A percentile compares a stretch with the other conserved stretches of the same genome.
These are phyloP conservation scores for Erythrolamprus reginae DNA, from an alignment of 2,113 vertebrate species.

Conservation along the genomic window DNA sequence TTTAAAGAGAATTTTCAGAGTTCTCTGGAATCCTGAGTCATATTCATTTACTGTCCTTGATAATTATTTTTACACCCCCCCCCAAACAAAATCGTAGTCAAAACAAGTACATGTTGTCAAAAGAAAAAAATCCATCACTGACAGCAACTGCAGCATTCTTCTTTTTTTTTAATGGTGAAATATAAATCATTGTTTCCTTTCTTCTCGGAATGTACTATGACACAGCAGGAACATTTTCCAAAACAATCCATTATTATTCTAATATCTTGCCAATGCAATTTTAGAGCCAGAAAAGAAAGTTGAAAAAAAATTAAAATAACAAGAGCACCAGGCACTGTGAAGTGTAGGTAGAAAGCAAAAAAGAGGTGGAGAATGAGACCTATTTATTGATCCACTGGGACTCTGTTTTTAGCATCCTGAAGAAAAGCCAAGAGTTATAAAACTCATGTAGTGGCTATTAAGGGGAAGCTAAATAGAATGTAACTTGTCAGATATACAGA, in stretches of 20 bases:
- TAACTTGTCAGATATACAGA: not conserved
- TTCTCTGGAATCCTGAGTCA: not conserved
- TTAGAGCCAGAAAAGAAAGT: not conserved
- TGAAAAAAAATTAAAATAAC: not conserved
- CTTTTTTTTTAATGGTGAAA: slow-evolving; percentile 7
- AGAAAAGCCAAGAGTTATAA: not conserved
- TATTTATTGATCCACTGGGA: not conserved
- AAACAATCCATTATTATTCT: slow-evolving; percentile 28
- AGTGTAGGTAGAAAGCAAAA: no score
- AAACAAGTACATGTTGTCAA: not conserved
- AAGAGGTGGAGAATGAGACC: not conserved
- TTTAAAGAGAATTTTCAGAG: no score
- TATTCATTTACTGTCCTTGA: not conserved
- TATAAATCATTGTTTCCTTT: slow-evolving; percentile 21
- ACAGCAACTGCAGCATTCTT: not conserved
- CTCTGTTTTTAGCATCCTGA: not conserved
- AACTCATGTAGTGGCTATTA: not conserved
- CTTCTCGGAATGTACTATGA: slow-evolving; percentile 37
- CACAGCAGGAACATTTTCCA: slow-evolving; percentile 15
- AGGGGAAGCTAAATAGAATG: not conserved
- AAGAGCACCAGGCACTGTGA: not conserved
- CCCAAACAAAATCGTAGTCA: not conserved
- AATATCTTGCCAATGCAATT: slow-evolving; percentile 12
- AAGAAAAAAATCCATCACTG: not conserved
- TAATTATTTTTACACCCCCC: not conserved